Base-by-base conservation (phyloP, 2,113 vertebrate genomes). In the Mobula birostris region DNA sequence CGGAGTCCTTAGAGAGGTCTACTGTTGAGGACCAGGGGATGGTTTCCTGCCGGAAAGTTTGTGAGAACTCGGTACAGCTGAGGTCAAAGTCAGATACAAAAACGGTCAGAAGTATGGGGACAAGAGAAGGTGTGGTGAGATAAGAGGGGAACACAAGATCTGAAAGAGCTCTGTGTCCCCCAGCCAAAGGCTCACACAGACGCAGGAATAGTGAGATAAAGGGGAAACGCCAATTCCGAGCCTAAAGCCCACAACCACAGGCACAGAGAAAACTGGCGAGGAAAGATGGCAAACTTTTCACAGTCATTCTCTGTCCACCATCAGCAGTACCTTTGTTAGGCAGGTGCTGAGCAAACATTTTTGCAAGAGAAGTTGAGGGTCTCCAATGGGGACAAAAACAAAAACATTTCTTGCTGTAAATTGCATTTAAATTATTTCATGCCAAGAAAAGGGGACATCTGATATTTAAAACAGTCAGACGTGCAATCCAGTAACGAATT, bases 401-500 rank as follows among this genome's bases (percentile, higher is more conserved):
- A 93, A 74, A 93, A 29, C 24, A 74, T 93, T 93, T 76, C 91
- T 48, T 93, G 91, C 40, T 48, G 3, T 56, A 70, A 56, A 72
- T 48, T 93, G 70, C 36, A 74, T 48, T 93, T 14, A 48, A 72
- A 74, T 72, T 0, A 93, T 93, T 93, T 40, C 24, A 74, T 27
- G 32, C 72, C 91, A 93, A 72, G 17, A 76, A 72, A 74, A 90
- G 66, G 40, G 40, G 40, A 76, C 91, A 76, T 74, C 91, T 93
- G 91, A 72, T 70, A 93, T 93, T 93, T 93, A 72, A 74, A 93
- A 93, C 91, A 72, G 91, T 56, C 21, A 93, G 91, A 93, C 91
- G 66, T 76, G 70, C 40, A 93, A 93, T 93, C 24, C 27, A 1
- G 70, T 15, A 76, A 93, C 70, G 48, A 93, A 93, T 93, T 93